phyloP scores from a whole-genome alignment of 2,113 vertebrate species.

The Engystomops pustulosus region DNA sequence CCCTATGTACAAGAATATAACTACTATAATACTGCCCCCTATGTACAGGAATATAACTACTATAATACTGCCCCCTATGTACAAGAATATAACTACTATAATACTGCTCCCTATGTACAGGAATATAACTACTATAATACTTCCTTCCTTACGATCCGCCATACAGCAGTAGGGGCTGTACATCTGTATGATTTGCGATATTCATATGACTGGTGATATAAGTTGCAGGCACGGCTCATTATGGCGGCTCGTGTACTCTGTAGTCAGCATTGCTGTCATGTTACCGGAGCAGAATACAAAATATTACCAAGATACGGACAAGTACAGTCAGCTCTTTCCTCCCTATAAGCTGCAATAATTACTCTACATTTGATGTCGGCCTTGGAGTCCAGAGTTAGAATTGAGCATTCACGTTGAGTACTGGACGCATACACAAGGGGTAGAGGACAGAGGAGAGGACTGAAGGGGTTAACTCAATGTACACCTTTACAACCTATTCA shows the following conservation, averaged over 20 bases:
- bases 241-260: background rate
- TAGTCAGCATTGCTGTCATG: background rate
- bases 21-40: background rate
- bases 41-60: conserved; percentile 1
- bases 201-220: background rate
- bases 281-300: background rate
- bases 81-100: conserved; percentile 5
- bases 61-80: background rate
- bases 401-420: too few species aligned
- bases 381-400: background rate
- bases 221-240: background rate
- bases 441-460: too few species aligned
- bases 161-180: too few species aligned
- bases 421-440: too few species aligned
- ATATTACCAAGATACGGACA: background rate
- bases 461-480: too few species aligned
- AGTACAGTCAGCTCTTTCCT: background rate
- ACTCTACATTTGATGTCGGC: background rate
- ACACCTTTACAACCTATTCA: too few species aligned
- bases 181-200: too few species aligned
- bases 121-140: too few species aligned
- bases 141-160: too few species aligned
- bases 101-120: background rate
- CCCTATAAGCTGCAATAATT: background rate
- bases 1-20: too few species aligned